phyloP scores from a whole-genome alignment of 2,888 invertebrate species.

The Drosophila suboccidentalis region DNA sequence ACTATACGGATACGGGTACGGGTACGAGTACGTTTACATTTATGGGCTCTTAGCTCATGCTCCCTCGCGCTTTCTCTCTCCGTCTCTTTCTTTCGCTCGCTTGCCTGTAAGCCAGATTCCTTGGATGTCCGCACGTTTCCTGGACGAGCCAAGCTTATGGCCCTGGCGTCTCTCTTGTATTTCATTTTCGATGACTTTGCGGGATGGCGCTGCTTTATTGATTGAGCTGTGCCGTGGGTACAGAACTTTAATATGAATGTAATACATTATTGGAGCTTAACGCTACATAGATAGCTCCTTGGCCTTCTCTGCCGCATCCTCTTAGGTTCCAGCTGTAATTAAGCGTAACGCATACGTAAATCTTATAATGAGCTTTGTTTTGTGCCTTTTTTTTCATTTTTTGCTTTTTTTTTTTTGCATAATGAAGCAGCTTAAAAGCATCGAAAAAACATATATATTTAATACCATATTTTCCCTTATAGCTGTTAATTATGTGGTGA shows the following conservation, averaged over 20 bases:
- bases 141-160: constrained; percentile 56
- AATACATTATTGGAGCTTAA: constrained; percentile 53
- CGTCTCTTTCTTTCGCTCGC: background rate
- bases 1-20: background rate
- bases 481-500: constrained; percentile 37
- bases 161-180: constrained; percentile 52
- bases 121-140: constrained; percentile 76
- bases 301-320: background rate
- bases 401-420: constrained; percentile 14
- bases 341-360: constrained; percentile 31
- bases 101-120: constrained; percentile 67
- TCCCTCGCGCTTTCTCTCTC: constrained; percentile 4
- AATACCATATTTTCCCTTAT: constrained; percentile 11
- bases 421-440: constrained; percentile 25
- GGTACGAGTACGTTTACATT: constrained; percentile 1
- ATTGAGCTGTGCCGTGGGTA: constrained; percentile 35
- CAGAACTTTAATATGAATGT: constrained; percentile 42
- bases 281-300: constrained; percentile 7
- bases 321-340: constrained; percentile 34
- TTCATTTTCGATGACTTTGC: constrained; percentile 26
- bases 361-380: constrained; percentile 37
- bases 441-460: constrained; percentile 13
- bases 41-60: constrained; percentile 9
- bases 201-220: constrained; percentile 44
- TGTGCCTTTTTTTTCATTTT: constrained; percentile 1